Evolutionary conservation across 2,113 vertebrate genomes (phyloP).

Genomic region (Peromyscus leucopus): DNA sequence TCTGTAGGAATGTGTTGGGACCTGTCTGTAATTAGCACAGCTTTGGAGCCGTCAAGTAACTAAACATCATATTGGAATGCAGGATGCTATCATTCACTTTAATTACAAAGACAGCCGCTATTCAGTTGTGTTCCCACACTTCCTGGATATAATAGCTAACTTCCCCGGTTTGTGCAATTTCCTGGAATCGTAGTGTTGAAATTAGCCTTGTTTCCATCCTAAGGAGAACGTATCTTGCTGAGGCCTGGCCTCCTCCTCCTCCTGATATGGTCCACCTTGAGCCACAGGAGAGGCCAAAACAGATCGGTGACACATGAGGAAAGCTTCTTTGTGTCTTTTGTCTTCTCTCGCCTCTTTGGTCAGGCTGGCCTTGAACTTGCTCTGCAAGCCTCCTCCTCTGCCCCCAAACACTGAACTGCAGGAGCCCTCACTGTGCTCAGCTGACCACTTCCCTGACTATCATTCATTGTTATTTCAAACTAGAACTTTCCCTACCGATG

Average conservation of each 20-base stretch:
- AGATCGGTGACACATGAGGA: background rate
- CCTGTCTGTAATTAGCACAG: slow-evolving; percentile 52
- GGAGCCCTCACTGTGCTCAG: background rate
- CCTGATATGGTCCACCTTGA: background rate
- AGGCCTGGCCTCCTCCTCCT: background rate
- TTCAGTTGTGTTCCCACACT: slow-evolving; percentile 61
- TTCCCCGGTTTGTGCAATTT: slow-evolving; percentile 76
- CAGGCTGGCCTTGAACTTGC: background rate
- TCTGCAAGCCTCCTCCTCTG: background rate
- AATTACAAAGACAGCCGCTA: slow-evolving; percentile 72
- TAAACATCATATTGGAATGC: slow-evolving; percentile 42
- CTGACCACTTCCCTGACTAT: background rate
- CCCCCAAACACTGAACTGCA: background rate
- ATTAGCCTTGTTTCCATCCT: slow-evolving; percentile 68
- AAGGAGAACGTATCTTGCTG: slow-evolving; percentile 1
- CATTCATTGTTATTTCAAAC: slow-evolving; percentile 17
- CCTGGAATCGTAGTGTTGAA: slow-evolving; percentile 70
- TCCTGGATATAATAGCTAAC: slow-evolving; percentile 77
- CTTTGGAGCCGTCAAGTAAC: slow-evolving; percentile 55
- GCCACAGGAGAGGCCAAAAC: background rate
- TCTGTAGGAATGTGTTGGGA: slow-evolving; percentile 53
- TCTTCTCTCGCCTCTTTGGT: background rate
- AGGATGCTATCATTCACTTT: slow-evolving; percentile 63
- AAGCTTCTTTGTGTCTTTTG: background rate
- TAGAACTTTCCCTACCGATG: background rate